These are phyloP conservation scores for Poecile atricapillus DNA, from an alignment of 2,113 vertebrate genomes.

Conservation along the genomic window DNA sequence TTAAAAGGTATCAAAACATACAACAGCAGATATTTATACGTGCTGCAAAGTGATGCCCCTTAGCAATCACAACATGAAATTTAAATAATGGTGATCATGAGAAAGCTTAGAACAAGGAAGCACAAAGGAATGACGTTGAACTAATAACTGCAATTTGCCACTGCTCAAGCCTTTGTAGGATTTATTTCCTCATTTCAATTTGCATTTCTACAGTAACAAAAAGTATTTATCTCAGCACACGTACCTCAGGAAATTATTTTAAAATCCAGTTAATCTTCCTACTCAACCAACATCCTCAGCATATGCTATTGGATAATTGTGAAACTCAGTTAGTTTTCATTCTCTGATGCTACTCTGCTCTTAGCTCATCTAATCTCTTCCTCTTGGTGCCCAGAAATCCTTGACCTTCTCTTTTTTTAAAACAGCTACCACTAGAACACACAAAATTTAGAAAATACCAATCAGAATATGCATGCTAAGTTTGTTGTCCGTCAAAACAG, in stretches of 20 bases:
- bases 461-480: neutral
- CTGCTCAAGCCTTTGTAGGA: neutral
- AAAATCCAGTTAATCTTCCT: neutral
- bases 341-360: neutral
- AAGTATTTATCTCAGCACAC: neutral
- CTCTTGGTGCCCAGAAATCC: neutral
- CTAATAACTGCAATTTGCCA: conserved; percentile 16
- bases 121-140: neutral
- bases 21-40: conserved; percentile 5
- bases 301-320: neutral
- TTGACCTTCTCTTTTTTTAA: neutral
- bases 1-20: neutral
- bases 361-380: neutral
- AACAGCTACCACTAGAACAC: neutral
- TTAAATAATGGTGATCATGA: conserved; percentile 13
- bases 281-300: neutral
- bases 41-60: neutral
- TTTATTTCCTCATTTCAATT: conserved; percentile 30
- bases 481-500: neutral
- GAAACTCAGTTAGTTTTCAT: neutral
- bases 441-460: neutral
- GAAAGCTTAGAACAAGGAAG: conserved; percentile 19
- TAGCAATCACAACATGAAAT: neutral
- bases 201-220: neutral
- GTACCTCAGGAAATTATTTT: neutral